Conservation (phyloP, 2,888 invertebrate species). For the Ceraclea dissimilis region DNA sequence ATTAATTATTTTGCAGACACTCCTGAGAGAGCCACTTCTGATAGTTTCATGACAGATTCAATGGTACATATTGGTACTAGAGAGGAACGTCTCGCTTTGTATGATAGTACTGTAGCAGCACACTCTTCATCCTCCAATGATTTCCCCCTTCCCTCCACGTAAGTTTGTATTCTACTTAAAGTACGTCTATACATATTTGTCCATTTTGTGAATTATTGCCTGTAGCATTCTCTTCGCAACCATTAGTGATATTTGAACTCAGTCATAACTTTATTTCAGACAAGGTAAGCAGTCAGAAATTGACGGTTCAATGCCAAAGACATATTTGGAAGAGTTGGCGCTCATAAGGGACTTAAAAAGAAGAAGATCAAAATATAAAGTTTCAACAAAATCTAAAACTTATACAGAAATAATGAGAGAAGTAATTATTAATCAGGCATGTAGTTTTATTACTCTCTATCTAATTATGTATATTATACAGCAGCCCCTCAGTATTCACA, state of each 20-base stretch:
- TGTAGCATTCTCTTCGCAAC: too few relatives aligned
- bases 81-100: constrained; percentile 50
- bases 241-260: too few relatives aligned
- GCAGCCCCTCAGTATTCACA: not conserved
- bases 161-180: too few relatives aligned
- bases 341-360: constrained; percentile 54
- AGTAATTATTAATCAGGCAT: constrained; percentile 51
- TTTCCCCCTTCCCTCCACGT: too few relatives aligned
- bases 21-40: too few relatives aligned
- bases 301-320: constrained; percentile 32
- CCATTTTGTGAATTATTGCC: too few relatives aligned
- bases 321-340: constrained; percentile 42
- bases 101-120: constrained; percentile 44
- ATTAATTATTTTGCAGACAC: too few relatives aligned
- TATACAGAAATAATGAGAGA: constrained; percentile 52
- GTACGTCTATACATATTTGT: too few relatives aligned
- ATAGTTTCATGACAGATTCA: too few relatives aligned
- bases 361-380: constrained; percentile 51
- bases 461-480: not conserved
- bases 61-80: too few relatives aligned
- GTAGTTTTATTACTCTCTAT: constrained; percentile 26
- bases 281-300: too few relatives aligned
- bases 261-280: not conserved
- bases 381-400: constrained; percentile 48
- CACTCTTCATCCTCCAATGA: constrained; percentile 13